Base-by-base conservation (phyloP, 2,888 invertebrate species). In the Amphiduros pacificus region DNA sequence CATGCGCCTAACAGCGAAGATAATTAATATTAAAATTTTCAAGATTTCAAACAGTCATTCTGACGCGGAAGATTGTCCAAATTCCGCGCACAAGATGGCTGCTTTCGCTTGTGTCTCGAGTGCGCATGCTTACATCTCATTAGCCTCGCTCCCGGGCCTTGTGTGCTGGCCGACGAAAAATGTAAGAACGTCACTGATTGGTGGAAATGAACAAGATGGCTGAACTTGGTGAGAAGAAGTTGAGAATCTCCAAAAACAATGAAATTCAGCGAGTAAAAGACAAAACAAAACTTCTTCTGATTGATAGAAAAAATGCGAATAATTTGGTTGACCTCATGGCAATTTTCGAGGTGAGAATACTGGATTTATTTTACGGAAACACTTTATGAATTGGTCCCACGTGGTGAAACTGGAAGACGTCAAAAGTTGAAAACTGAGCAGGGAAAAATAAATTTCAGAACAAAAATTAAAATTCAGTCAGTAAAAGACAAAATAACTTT, bases 221-320 rank as follows among this genome's bases (percentile, higher is more conserved):
- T n/a, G n/a, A n/a, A n/a, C n/a, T n/a, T n/a, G n/a, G n/a, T n/a
- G n/a, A n/a, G n/a, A n/a, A n/a, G n/a, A n/a, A n/a, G n/a, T n/a
- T n/a, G n/a, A n/a, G n/a, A n/a, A n/a, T n/a, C n/a, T n/a, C n/a
- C n/a, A 36, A 51, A 27, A 51, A 26, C 9, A 51, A 27, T n/a
- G 26, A 9, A 26, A 54, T 54, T 20, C 40, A 60, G 27, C 22
- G 44, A 26, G 29, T 64, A 22, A 56, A 61, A 57, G 44, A 28
- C 26, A 56, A 61, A 53, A 54, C 61, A 26, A 61, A 61, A 53
- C 40, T 6, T 24, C 55, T 64, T 26, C 9, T 64, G 27, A 57
- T 53, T 22, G 61, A 64, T 49, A 57, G 56, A 49, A 64, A 61
- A 44, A 57, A 64, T 53, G 60, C 64, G 3, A 64, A 64, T 40